Evolutionary conservation across 2,113 vertebrate genomes (phyloP), one percentile per base, ranked within the genome.

Genomic region (Setophaga kirtlandii): DNA sequence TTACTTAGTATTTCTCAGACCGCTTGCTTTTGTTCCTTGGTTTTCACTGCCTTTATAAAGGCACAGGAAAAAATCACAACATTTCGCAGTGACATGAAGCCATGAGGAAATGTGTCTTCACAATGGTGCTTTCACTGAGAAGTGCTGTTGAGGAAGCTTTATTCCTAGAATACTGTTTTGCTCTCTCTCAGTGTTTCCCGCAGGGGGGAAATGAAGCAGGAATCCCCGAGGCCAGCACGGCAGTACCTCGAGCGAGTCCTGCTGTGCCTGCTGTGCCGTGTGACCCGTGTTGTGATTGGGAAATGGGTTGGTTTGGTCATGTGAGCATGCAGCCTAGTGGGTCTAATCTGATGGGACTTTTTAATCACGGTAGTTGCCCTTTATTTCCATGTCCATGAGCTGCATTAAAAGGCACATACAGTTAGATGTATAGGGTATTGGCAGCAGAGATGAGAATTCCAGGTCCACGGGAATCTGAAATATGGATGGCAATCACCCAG

Each of bases 1-100:
- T 79, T 82, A 96, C 73, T 91, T 73, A 64, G 31, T 78, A 52
- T 81, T 93, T 95, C 37, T 86, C 41, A 83, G 68, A 42, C 47
- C 2, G 0, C 19, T 93, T 42, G 20, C 64, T 70, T 86, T 81
- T 41, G 4, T 92, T 89, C 76, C 86, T 83, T 31, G 35, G 7
- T 67, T 93, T 90, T 71, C 50, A 41, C 21, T 81, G n/a, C 27
- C 35, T n/a, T 77, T 60, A 21, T 56, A 68, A 78, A 90, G 47
- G 52, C 19, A 25, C 5, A 7, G 20, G 18, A 39, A 6, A 10
- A 46, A 77, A 80, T 31, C 59, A 33, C 58, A 75, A 15, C 4
- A 4, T 92, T 88, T 69, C 74, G n/a, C 12, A 23, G 63, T 47
- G 60, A 59, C 25, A 6, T 4, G 31, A 71, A 71, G 33, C 68